These are phyloP conservation scores for Harpegnathos saltator DNA, from an alignment of 1,140 invertebrate genomes.

Conservation along the genomic window DNA sequence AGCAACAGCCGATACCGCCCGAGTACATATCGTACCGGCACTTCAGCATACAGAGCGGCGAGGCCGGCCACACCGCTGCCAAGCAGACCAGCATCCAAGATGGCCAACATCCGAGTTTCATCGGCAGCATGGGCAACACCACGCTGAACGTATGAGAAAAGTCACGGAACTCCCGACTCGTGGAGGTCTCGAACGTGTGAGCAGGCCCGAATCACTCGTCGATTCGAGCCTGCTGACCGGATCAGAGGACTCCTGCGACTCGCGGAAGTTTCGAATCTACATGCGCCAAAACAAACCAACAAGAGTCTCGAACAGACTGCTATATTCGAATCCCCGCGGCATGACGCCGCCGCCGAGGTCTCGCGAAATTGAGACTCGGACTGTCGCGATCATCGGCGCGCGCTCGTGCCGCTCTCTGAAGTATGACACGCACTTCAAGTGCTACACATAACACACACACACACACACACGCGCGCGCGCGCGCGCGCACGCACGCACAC, in stretches of 20 bases:
- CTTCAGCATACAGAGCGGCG: slow-evolving; percentile 85
- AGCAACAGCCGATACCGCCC: slow-evolving; percentile 86
- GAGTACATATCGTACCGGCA: slow-evolving; percentile 92
- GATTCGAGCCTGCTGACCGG: slow-evolving; percentile 27
- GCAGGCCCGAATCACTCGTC: not conserved
- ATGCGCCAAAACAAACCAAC: not conserved
- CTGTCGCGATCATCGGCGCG: too few species aligned
- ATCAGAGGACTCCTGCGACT: slow-evolving; percentile 61
- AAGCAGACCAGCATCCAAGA: slow-evolving; percentile 72
- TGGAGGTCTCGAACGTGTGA: slow-evolving; percentile 75
- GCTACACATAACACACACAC: too few species aligned
- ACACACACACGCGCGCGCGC: too few species aligned
- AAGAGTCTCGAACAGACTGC: slow-evolving; percentile 2
- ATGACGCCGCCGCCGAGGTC: slow-evolving; percentile 3
- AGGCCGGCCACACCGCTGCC: slow-evolving; percentile 69
- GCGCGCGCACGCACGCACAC: too few species aligned
- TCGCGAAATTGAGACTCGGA: too few species aligned
- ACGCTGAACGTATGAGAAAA: slow-evolving; percentile 79
- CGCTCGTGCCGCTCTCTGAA: too few species aligned
- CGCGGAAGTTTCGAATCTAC: slow-evolving; percentile 66
- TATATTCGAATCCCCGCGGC: slow-evolving; percentile 27
- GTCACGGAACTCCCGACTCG: slow-evolving; percentile 73
- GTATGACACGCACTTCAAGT: too few species aligned
- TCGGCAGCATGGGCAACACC: slow-evolving; percentile 72
- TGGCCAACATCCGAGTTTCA: slow-evolving; percentile 71